A percentile compares a stretch with the other conserved stretches of the same genome.
These are phyloP conservation scores for Euthynnus affinis DNA, from an alignment of 2,797 vertebrate genomes.

Conservation along the genomic window DNA sequence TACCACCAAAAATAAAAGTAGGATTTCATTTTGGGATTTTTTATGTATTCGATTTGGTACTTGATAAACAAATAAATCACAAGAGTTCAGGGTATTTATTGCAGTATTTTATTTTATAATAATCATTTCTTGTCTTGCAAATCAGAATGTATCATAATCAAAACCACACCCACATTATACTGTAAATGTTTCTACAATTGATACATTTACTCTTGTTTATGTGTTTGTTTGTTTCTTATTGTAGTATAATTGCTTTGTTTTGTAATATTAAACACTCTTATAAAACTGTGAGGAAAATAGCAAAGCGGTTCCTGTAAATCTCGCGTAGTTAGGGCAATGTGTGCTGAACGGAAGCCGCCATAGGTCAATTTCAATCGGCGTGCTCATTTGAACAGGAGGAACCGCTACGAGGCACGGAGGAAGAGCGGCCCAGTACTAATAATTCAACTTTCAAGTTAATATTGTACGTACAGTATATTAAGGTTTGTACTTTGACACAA, in stretches of 20 bases:
- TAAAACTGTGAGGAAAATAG: background rate
- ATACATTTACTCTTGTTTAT: background rate
- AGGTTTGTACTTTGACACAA: background rate
- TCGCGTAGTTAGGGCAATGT: conserved; percentile 57
- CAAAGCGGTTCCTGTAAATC: conserved; percentile 5
- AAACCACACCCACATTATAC: background rate
- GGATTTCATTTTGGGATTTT: too few relatives aligned
- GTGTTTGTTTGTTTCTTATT: background rate
- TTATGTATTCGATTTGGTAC: too few relatives aligned
- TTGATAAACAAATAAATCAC: too few relatives aligned
- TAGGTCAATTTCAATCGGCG: conserved; percentile 70
- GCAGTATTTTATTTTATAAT: too few relatives aligned
- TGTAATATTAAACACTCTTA: background rate
- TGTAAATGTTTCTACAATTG: background rate
- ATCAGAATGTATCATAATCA: too few relatives aligned
- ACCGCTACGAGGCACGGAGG: conserved; percentile 71
- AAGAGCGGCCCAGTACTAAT: conserved; percentile 73
- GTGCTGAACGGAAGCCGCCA: conserved; percentile 76
- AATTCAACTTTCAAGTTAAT: conserved; percentile 63
- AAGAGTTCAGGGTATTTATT: too few relatives aligned
- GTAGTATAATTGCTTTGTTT: background rate
- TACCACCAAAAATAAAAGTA: background rate
- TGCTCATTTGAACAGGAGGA: conserved; percentile 82
- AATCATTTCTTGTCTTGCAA: too few relatives aligned
- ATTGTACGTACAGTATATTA: conserved; percentile 74